A percentile compares a stretch with the other conserved stretches of the same genome.
phyloP scores from a whole-genome alignment of 2,888 invertebrate species.

The Lutraria lutraria region DNA sequence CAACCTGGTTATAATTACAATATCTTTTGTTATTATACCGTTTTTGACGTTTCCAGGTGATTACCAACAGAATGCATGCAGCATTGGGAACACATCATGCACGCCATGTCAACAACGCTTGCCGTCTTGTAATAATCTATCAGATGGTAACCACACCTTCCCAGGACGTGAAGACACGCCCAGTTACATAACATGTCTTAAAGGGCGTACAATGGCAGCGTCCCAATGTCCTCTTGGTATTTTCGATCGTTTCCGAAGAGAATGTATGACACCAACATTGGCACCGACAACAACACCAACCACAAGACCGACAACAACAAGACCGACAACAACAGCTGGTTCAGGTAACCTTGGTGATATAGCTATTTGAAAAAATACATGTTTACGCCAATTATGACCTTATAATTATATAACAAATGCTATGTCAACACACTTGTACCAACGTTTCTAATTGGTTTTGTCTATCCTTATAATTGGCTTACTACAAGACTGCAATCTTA shows the following conservation, averaged over 20 bases:
- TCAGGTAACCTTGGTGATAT: background rate
- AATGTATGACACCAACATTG: conserved; percentile 52
- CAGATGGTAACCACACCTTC: conserved; percentile 68
- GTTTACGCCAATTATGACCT: too few species aligned
- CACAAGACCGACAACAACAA: background rate
- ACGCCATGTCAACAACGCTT: conserved; percentile 65
- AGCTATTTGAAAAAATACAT: too few species aligned
- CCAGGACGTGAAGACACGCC: conserved; percentile 59
- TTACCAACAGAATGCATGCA: conserved; percentile 67
- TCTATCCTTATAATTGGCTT: too few species aligned
- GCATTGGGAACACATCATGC: conserved; percentile 43
- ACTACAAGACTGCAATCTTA: too few species aligned
- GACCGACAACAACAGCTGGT: background rate
- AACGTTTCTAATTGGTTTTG: too few species aligned
- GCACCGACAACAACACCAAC: background rate
- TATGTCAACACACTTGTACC: too few species aligned
- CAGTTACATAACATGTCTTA: conserved; percentile 65
- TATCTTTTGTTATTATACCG: too few species aligned
- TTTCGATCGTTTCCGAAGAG: conserved; percentile 59
- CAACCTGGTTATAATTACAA: too few species aligned
- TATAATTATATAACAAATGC: too few species aligned
- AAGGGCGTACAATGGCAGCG: conserved; percentile 64
- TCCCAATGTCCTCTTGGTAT: conserved; percentile 60
- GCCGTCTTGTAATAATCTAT: conserved; percentile 68
- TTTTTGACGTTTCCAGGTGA: conserved; percentile 58